Percentiles rank a stretch among this genome's conserved stretches.
Conservation (phyloP, 2,888 invertebrate species). For the Hemistola chrysoprasaria region DNA sequence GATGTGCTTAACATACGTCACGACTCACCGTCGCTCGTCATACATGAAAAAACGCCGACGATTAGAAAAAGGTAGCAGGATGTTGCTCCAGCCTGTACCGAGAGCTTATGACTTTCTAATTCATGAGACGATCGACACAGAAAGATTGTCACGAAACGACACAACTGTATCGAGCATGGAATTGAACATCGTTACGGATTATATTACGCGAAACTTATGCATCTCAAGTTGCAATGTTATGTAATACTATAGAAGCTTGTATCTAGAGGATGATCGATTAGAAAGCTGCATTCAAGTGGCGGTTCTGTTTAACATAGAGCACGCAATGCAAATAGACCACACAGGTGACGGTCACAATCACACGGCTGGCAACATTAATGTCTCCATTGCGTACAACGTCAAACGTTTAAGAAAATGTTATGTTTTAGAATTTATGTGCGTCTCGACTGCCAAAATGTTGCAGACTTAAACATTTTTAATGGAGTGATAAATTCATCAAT, state of each 20-base stretch:
- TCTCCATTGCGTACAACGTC: slow-evolving; percentile 19
- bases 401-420: background rate
- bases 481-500: no score
- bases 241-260: background rate
- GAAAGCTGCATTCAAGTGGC: slow-evolving; percentile 8
- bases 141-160: background rate
- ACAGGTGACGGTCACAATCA: slow-evolving; percentile 46
- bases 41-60: slow-evolving; percentile 43
- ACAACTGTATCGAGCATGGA: no score
- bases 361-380: slow-evolving; percentile 29
- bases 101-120: slow-evolving; percentile 14
- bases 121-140: slow-evolving; percentile 3
- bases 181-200: no score
- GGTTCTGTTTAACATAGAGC: slow-evolving; percentile 23
- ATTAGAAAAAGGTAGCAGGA: slow-evolving; percentile 37
- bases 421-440: slow-evolving; percentile 10
- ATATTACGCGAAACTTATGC: slow-evolving; percentile 1
- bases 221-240: background rate
- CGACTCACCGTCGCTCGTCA: slow-evolving; percentile 48
- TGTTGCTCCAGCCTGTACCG: slow-evolving; percentile 8
- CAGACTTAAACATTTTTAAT: no score
- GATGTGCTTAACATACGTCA: slow-evolving; percentile 69
- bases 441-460: background rate
- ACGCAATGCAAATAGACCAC: slow-evolving; percentile 48
- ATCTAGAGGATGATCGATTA: slow-evolving; percentile 15